These are phyloP conservation scores for Alcis repandata DNA, from an alignment of 2,888 invertebrate genomes.

Conservation along the genomic window DNA sequence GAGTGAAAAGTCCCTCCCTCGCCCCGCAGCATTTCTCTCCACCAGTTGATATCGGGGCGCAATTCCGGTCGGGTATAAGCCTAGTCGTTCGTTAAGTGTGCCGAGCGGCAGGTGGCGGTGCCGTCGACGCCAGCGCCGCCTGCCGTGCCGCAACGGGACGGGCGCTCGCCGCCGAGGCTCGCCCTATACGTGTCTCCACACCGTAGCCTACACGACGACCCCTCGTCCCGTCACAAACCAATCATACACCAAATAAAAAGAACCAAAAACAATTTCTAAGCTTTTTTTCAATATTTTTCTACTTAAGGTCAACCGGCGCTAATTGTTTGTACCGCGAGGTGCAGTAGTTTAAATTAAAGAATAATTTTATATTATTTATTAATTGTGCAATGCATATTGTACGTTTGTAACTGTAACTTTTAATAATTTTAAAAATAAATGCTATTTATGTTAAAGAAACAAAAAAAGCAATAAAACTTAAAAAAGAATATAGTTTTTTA, in stretches of 20 bases:
- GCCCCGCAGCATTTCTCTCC: constrained; percentile 81
- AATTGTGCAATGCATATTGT: constrained; percentile 82
- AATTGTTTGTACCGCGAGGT: constrained; percentile 70
- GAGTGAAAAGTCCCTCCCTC: constrained; percentile 67
- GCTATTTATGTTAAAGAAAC: constrained; percentile 86
- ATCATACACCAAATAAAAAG: constrained; percentile 78
- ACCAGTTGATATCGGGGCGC: constrained; percentile 73
- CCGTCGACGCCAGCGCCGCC: constrained; percentile 57
- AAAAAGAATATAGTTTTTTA: constrained; percentile 73
- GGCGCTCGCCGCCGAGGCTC: constrained; percentile 75
- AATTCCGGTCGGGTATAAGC: constrained; percentile 85
- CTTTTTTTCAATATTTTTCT: constrained; percentile 83
- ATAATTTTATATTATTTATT: constrained; percentile 86
- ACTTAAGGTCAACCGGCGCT: constrained; percentile 76
- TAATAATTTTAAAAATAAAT: constrained; percentile 84
- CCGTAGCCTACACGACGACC: constrained; percentile 75
- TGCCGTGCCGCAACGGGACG: constrained; percentile 69
- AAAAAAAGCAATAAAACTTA: constrained; percentile 85
- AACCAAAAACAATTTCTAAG: constrained; percentile 75
- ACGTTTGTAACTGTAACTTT: constrained; percentile 85
- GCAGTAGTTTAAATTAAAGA: constrained; percentile 79
- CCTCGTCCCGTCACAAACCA: constrained; percentile 69
- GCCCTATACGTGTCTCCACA: constrained; percentile 83
- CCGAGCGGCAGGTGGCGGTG: constrained; percentile 64
- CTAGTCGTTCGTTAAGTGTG: constrained; percentile 83